Conservation (phyloP, 2,113 vertebrate genomes). For the Oncorhynchus keta region DNA sequence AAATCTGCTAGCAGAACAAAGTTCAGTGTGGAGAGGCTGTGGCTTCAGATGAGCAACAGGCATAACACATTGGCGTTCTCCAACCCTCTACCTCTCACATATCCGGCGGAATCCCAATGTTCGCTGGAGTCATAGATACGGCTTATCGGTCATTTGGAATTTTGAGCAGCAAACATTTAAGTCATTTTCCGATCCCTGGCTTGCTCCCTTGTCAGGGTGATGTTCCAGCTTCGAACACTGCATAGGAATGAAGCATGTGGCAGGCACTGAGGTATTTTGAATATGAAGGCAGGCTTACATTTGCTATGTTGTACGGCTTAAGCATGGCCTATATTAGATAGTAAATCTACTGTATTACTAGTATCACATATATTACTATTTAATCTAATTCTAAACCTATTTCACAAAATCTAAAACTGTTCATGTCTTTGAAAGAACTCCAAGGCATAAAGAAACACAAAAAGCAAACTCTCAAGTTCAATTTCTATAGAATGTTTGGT, state of each 20-base stretch:
- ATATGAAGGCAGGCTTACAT: too few species aligned
- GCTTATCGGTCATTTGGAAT: conserved; percentile 26
- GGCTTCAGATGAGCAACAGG: conserved; percentile 14
- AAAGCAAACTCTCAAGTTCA: background rate
- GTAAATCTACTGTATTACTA: too few species aligned
- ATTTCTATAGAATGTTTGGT: background rate
- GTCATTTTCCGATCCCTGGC: background rate
- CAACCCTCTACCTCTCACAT: background rate
- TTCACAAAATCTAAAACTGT: too few species aligned
- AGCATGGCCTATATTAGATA: too few species aligned
- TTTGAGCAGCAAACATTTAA: background rate
- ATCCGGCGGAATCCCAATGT: conserved; percentile 11
- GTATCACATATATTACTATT: too few species aligned
- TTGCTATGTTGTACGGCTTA: too few species aligned
- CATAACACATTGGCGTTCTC: conserved; percentile 22
- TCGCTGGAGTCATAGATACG: conserved; percentile 5
- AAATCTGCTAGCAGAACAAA: too few species aligned
- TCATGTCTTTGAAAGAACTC: background rate
- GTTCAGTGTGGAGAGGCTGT: conserved; percentile 9
- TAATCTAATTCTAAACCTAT: too few species aligned
- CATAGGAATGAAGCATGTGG: too few species aligned
- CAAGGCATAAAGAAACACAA: background rate
- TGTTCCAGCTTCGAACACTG: background rate
- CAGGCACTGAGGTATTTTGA: too few species aligned
- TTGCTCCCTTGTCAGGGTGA: background rate